A percentile compares a stretch with the other conserved stretches of the same genome.
Conservation (phyloP, 92 coral and sea anemone species). For the Chrysogorgia sp. region DNA sequence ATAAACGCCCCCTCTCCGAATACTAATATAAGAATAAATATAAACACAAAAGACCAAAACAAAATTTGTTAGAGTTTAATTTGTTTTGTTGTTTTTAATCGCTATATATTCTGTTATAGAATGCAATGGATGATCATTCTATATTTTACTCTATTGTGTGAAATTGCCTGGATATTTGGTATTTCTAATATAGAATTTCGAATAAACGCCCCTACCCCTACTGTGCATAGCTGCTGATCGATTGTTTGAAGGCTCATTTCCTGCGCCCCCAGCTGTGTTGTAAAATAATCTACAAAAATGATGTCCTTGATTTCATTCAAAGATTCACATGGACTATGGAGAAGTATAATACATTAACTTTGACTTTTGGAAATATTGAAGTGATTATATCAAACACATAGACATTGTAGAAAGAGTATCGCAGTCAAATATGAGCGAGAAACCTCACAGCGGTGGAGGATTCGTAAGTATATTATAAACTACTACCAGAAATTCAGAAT, state of each 20-base stretch:
- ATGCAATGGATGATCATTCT: too few species aligned
- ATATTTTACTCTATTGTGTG: too few species aligned
- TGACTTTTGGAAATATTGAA: not conserved
- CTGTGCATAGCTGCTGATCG: not conserved
- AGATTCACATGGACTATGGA: not conserved
- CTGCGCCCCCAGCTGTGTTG: not conserved
- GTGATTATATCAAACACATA: not conserved
- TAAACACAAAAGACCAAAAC: too few species aligned
- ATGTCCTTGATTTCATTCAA: not conserved
- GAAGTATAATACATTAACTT: not conserved
- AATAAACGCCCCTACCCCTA: too few species aligned
- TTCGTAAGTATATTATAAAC: constrained; percentile 2
- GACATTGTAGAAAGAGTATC: not conserved
- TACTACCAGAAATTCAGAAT: not conserved
- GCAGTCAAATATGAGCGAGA: constrained; percentile 39
- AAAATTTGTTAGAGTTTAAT: too few species aligned
- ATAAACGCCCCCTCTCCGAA: too few species aligned
- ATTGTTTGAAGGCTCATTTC: not conserved
- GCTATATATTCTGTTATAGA: too few species aligned
- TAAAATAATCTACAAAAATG: not conserved
- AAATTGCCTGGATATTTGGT: too few species aligned
- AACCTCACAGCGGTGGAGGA: constrained; percentile 1
- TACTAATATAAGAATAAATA: too few species aligned
- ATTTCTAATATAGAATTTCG: too few species aligned
- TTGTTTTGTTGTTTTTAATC: too few species aligned